phyloP scores from a whole-genome alignment of 2,888 invertebrate genomes.

The Athalia circularis region DNA sequence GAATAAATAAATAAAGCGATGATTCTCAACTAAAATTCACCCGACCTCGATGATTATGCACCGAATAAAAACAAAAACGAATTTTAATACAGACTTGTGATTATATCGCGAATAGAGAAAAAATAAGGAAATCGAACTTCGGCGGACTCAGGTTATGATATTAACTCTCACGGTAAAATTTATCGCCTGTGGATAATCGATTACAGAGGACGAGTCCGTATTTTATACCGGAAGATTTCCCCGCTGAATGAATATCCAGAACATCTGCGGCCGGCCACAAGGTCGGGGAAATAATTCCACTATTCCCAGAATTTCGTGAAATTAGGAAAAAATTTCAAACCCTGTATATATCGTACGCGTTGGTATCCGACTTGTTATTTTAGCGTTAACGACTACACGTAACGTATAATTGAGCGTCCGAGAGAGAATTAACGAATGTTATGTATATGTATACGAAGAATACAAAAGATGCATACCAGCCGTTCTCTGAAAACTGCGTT shows the following conservation, averaged over 20 bases:
- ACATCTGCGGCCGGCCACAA: not conserved
- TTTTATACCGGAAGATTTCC: not conserved
- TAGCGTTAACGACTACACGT: conserved; percentile 1
- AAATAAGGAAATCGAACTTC: too few relatives aligned
- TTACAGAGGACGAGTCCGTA: not conserved
- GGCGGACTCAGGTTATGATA: too few relatives aligned
- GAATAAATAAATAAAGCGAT: too few relatives aligned
- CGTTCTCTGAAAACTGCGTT: too few relatives aligned
- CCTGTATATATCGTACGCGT: not conserved
- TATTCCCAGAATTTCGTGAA: not conserved
- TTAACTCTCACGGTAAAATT: too few relatives aligned
- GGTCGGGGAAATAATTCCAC: conserved; percentile 13
- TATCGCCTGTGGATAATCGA: not conserved
- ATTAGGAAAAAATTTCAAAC: conserved; percentile 6
- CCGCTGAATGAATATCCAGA: not conserved
- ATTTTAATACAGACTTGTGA: too few relatives aligned
- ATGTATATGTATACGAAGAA: too few relatives aligned
- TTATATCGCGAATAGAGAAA: too few relatives aligned
- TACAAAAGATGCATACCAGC: too few relatives aligned
- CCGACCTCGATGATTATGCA: too few relatives aligned
- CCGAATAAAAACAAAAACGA: too few relatives aligned
- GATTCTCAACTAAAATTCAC: too few relatives aligned
- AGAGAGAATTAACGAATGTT: not conserved
- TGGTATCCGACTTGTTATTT: not conserved
- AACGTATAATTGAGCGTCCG: not conserved